phyloP scores from a whole-genome alignment of 2,888 invertebrate species.

The Corythucha ciliata region DNA sequence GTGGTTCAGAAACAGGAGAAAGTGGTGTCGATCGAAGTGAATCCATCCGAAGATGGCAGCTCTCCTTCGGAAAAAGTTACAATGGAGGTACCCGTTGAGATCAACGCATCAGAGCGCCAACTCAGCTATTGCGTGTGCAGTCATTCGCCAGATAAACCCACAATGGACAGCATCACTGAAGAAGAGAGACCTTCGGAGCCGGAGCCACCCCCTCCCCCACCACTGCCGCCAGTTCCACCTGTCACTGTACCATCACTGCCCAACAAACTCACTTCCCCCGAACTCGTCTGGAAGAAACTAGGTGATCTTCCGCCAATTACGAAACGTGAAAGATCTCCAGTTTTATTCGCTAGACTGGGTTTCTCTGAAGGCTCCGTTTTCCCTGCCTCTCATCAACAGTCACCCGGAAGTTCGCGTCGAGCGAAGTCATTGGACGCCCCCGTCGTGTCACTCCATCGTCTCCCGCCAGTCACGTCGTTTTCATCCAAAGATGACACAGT shows the following conservation, averaged over 20 bases:
- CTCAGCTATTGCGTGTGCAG: slow-evolving; percentile 13
- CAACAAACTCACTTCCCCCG: slow-evolving; percentile 41
- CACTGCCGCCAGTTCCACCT: not conserved
- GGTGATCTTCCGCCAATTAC: slow-evolving; percentile 49
- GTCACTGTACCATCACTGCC: not conserved
- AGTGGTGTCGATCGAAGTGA: slow-evolving; percentile 13
- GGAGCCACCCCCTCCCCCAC: not conserved
- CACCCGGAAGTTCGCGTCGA: slow-evolving; percentile 62
- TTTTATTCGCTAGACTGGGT: slow-evolving; percentile 68
- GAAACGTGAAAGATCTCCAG: slow-evolving; percentile 64
- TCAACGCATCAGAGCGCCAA: slow-evolving; percentile 17
- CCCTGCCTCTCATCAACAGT: slow-evolving; percentile 60
- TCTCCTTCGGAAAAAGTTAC: slow-evolving; percentile 12
- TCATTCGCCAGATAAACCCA: not conserved
- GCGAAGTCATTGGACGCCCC: slow-evolving; percentile 79
- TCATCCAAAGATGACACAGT: slow-evolving; percentile 84
- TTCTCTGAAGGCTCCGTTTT: slow-evolving; percentile 76
- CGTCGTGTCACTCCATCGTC: slow-evolving; percentile 65
- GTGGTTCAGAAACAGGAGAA: slow-evolving; percentile 21
- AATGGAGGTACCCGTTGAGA: slow-evolving; percentile 17
- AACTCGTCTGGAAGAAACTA: slow-evolving; percentile 39
- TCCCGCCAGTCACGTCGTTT: slow-evolving; percentile 76
- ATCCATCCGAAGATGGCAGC: slow-evolving; percentile 18
- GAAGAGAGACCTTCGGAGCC: not conserved
- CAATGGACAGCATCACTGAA: not conserved